Conservation (phyloP, 2,888 invertebrate genomes). For the Endomychus coccineus region DNA sequence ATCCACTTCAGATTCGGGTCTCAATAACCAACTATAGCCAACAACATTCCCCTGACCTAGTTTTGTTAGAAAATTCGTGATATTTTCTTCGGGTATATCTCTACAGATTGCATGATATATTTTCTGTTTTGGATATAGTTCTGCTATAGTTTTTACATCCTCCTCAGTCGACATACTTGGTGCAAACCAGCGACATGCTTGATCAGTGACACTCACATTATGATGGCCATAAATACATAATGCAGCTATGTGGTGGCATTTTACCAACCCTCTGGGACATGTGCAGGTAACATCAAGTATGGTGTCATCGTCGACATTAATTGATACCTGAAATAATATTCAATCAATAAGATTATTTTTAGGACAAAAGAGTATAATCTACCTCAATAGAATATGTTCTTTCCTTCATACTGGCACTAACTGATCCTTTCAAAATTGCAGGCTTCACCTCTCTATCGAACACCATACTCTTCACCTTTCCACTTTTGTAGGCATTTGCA, state of each 20-base stretch:
- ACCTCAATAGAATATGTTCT: conserved; percentile 10
- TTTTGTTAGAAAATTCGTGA: neutral
- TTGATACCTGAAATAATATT: conserved; percentile 4
- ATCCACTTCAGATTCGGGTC: neutral
- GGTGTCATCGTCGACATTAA: conserved; percentile 4
- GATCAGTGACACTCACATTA: conserved; percentile 11
- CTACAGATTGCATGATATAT: neutral
- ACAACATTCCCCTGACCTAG: neutral
- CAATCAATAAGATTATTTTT: neutral
- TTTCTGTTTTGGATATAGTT: too few relatives aligned
- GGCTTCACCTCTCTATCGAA: conserved; percentile 11
- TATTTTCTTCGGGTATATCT: neutral
- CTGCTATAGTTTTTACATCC: too few relatives aligned
- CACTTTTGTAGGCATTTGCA: conserved; percentile 14
- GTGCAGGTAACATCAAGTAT: conserved; percentile 7
- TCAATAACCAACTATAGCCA: conserved; percentile 8
- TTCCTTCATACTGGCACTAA: conserved; percentile 13
- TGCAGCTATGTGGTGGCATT: conserved; percentile 14
- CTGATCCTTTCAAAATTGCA: conserved; percentile 10
- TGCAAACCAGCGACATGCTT: conserved; percentile 13
- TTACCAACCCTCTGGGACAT: conserved; percentile 10
- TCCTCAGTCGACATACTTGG: conserved; percentile 4
- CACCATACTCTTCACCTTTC: conserved; percentile 6
- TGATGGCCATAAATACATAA: conserved; percentile 10
- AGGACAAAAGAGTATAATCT: neutral